Base-by-base conservation (phyloP, 2,888 invertebrate species). In the Melinaea marsaeus region DNA sequence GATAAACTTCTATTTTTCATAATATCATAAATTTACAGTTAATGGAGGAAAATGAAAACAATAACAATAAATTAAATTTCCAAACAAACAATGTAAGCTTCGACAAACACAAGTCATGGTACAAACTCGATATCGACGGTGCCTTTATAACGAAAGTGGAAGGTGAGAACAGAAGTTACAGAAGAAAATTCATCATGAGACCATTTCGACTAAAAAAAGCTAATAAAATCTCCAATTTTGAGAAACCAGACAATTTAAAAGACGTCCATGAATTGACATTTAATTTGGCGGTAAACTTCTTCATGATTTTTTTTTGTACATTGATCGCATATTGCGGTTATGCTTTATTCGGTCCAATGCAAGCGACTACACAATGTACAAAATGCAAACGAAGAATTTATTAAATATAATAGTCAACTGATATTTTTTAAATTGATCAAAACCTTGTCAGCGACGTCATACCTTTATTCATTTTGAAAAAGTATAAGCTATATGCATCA, bases 81-180 rank as follows among this genome's bases (percentile, higher is more conserved):
- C 6, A 9, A 42, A 42, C 3, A 9, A 42, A 42, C 7, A 42
- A 37, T 37, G 37, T 42, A 42, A 42, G 9, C 9, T 42, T 65
- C 33, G 69, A 72, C 3, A 70, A 61, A 63, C 63, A 70, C 63
- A 70, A 73, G 13, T 71, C 72, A 1, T 73, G 72, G 73, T 73
- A 72, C 48, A 73, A 73, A 67, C 11, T 72, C 0, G 73, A 73
- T 33, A 51, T 73, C 2, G 73, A 73, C 13, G 72, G 70, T 0
- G 67, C 64, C 3, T 71, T 56, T n/a, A 69, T 72, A 37, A 68
- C 70, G 0, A 70, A 68, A 61, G 48, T 47, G 13, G 54, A 46
- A 22, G 22, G 33, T 3, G 2, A 7, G 13, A 33, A 42, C 13
- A 58, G 42, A 61, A 61, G 35, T n/a, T 9, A 56, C 13, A 60